A percentile compares a stretch with the other conserved stretches of the same genome.
Conservation (phyloP, 2,113 vertebrate genomes). For the Mesoclemmys tuberculata region DNA sequence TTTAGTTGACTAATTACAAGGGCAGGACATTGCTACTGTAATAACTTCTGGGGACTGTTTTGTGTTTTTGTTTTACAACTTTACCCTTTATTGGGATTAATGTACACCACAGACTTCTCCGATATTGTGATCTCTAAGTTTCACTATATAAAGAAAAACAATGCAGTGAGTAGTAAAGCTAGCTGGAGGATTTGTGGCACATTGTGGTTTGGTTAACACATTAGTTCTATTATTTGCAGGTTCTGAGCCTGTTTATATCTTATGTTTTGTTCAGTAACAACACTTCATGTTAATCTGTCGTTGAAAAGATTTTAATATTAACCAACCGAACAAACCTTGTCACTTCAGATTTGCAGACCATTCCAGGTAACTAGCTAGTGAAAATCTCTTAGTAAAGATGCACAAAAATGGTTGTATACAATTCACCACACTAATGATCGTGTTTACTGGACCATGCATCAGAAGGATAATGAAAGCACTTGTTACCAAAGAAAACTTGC, state of each 20-base stretch:
- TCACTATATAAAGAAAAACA: not conserved
- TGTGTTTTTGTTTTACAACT: not conserved
- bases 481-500: not conserved
- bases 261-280: not conserved
- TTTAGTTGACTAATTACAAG: not conserved
- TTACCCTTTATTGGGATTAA: not conserved
- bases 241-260: not conserved
- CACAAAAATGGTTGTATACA: not conserved
- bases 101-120: not conserved
- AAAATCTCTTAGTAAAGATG: not conserved
- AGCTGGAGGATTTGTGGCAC: not conserved
- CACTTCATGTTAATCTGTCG: not conserved
- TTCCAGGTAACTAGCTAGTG: not conserved
- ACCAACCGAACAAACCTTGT: not conserved
- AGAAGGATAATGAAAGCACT: not conserved
- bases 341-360: not conserved
- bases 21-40: not conserved
- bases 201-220: not conserved
- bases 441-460: not conserved
- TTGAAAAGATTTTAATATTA: not conserved
- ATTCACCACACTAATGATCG: not conserved
- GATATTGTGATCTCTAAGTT: not conserved
- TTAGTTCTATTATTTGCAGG: not conserved
- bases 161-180: not conserved
- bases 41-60: not conserved